phyloP scores from a whole-genome alignment of 2,797 vertebrate genomes.

The Pteropus rufus region DNA sequence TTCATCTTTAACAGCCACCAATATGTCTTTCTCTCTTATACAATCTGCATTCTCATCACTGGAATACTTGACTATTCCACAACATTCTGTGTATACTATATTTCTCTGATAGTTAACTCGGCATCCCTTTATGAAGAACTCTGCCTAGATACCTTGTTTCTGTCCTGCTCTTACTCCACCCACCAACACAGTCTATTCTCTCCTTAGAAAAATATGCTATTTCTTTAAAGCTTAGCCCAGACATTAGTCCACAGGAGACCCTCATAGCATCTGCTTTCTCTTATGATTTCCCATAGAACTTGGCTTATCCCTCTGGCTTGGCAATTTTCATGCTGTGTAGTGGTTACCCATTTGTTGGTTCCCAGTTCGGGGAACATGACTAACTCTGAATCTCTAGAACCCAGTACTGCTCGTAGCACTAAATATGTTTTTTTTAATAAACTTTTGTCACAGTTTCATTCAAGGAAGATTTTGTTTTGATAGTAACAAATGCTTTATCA shows the following conservation, averaged over 20 bases:
- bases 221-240: neutral
- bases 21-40: neutral
- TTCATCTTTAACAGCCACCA: neutral
- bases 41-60: neutral
- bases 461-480: neutral
- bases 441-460: neutral
- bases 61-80: neutral
- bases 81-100: neutral
- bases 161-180: neutral
- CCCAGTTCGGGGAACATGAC: neutral
- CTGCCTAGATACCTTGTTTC: neutral
- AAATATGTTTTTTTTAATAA: neutral
- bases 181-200: neutral
- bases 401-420: neutral
- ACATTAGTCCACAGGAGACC: neutral
- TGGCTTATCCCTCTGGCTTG: neutral
- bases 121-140: neutral
- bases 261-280: too few relatives aligned
- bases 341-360: neutral
- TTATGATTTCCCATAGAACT: neutral
- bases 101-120: neutral
- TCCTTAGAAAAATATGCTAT: neutral
- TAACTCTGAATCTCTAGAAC: neutral
- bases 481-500: neutral
- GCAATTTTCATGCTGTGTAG: neutral